Percentiles rank a stretch among this genome's conserved stretches.
phyloP scores from a whole-genome alignment of 2,113 vertebrate genomes.

The Garra rufa region DNA sequence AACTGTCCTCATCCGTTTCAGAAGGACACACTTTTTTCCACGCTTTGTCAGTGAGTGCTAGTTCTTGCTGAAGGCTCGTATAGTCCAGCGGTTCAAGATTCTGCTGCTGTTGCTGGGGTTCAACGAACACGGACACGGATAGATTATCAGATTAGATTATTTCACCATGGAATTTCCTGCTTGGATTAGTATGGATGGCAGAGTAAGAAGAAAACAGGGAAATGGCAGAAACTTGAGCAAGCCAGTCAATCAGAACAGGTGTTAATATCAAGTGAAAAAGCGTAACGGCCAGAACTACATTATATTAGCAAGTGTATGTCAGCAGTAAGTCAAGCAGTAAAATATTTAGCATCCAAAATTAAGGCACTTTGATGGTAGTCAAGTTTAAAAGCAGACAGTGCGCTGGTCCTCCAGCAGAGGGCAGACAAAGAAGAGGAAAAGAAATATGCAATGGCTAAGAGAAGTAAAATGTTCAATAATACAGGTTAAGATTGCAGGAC shows the following conservation, averaged over 20 bases:
- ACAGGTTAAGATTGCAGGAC: background rate
- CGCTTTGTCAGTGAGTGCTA: conserved; percentile 93
- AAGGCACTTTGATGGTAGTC: background rate
- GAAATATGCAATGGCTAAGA: background rate
- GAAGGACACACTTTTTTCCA: conserved; percentile 93
- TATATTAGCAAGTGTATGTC: background rate
- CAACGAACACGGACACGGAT: conserved; percentile 63
- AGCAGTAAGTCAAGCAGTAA: no score
- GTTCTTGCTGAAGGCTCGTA: conserved; percentile 95
- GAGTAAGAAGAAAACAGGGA: background rate
- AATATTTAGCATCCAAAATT: background rate
- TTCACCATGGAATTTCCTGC: background rate
- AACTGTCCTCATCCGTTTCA: conserved; percentile 92
- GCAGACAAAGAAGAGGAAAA: background rate
- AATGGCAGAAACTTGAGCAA: background rate
- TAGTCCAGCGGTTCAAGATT: conserved; percentile 93
- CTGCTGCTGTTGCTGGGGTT: conserved; percentile 72
- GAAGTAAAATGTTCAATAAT: background rate
- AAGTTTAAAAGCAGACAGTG: background rate
- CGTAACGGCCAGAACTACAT: background rate
- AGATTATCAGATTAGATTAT: conserved; percentile 67
- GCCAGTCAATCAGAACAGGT: background rate
- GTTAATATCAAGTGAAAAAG: background rate
- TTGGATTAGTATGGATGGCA: conserved; percentile 14
- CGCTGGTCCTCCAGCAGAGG: conserved; percentile 7